These are phyloP conservation scores for Hippocampus comes DNA, from an alignment of 2,113 vertebrate genomes.

Conservation along the genomic window DNA sequence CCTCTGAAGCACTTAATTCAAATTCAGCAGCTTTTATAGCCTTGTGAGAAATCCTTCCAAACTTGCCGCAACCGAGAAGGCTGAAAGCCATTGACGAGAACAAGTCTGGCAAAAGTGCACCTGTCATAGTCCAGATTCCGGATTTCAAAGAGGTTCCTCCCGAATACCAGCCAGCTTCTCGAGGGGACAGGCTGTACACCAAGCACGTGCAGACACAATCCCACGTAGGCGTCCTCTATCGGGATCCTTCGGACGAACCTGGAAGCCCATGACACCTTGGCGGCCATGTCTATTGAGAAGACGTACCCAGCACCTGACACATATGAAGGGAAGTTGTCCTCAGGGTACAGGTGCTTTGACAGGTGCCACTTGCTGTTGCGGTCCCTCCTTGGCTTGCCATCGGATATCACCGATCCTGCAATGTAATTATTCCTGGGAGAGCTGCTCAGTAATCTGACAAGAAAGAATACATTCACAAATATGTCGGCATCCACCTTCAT, in stretches of 20 bases:
- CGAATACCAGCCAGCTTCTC: conserved; percentile 22
- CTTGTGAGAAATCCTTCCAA: conserved; percentile 68
- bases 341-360: conserved; percentile 57
- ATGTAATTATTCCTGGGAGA: conserved; percentile 23
- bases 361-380: conserved; percentile 70
- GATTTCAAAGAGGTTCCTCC: conserved; percentile 62
- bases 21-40: conserved; percentile 51
- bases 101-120: conserved; percentile 56
- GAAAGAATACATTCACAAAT: conserved; percentile 74
- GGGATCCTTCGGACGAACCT: conserved; percentile 57
- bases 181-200: conserved; percentile 56
- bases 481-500: conserved; percentile 77
- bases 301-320: conserved; percentile 76
- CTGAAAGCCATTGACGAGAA: conserved; percentile 62
- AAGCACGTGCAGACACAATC: conserved; percentile 69
- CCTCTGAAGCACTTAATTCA: not conserved
- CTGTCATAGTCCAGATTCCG: conserved; percentile 55
- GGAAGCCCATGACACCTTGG: conserved; percentile 64
- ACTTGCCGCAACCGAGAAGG: conserved; percentile 35
- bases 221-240: conserved; percentile 82
- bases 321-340: conserved; percentile 66
- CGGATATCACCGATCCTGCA: conserved; percentile 57
- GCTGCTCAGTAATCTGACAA: conserved; percentile 33
- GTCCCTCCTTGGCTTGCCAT: conserved; percentile 51
- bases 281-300: conserved; percentile 68